Percentiles rank a stretch among this genome's conserved stretches.
These are phyloP conservation scores for Buceros bicornis DNA, from an alignment of 2,797 vertebrate genomes.

Conservation along the genomic window DNA sequence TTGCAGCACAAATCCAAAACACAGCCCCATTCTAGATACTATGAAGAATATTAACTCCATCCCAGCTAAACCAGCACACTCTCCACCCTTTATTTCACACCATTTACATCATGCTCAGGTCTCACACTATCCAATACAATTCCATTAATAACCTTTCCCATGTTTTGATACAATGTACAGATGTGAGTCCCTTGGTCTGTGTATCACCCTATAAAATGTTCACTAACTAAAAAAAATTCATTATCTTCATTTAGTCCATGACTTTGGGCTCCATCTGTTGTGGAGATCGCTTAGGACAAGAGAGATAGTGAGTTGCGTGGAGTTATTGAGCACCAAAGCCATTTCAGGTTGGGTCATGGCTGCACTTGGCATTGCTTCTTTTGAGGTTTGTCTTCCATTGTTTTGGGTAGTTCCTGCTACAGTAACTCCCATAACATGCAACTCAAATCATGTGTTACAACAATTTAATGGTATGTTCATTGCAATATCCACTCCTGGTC, in stretches of 20 bases:
- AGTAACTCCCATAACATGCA: not conserved
- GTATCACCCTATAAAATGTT: too few relatives aligned
- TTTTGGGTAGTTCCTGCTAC: not conserved
- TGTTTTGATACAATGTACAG: not conserved
- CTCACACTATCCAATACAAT: not conserved
- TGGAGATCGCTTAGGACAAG: not conserved
- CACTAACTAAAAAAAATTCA: too few relatives aligned
- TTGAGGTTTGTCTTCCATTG: not conserved
- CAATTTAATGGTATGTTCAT: not conserved
- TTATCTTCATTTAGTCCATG: too few relatives aligned
- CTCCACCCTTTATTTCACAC: not conserved
- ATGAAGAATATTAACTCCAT: not conserved
- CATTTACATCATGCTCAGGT: not conserved
- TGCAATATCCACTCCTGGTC: not conserved
- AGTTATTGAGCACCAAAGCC: not conserved
- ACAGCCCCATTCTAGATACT: not conserved
- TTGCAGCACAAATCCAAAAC: not conserved
- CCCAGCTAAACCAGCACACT: not conserved
- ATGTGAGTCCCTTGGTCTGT: not conserved
- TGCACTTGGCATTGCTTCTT: not conserved
- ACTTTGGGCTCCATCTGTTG: not conserved
- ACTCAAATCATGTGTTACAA: not conserved
- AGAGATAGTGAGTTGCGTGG: not conserved
- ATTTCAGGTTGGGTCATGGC: not conserved
- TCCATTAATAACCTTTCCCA: not conserved